Evolutionary conservation across 2,113 vertebrate genomes (phyloP).

Genomic region (Oryzias melastigma): DNA sequence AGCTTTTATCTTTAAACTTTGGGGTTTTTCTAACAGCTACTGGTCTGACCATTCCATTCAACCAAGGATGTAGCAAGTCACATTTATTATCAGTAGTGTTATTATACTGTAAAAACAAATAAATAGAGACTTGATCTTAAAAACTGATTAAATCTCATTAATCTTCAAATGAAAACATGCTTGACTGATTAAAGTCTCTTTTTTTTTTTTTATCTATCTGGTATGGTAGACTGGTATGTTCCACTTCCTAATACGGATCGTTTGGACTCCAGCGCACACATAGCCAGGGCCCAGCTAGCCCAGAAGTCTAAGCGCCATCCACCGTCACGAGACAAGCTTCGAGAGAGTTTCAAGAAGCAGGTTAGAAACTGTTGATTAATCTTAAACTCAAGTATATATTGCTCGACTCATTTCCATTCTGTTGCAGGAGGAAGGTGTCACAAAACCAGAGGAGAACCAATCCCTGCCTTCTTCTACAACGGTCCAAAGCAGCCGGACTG

Average conservation of each 20-base stretch:
- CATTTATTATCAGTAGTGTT: no score
- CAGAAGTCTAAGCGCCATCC: conserved; percentile 87
- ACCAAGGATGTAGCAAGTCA: no score
- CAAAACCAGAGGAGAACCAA: conserved; percentile 58
- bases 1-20: no score
- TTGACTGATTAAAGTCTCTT: conserved; percentile 1
- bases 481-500: conserved; percentile 60
- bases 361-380: conserved; percentile 14
- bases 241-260: conserved; percentile 80
- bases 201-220: background rate
- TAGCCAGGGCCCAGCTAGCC: conserved; percentile 86
- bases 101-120: no score
- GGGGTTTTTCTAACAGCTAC: no score
- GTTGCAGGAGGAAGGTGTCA: conserved; percentile 49
- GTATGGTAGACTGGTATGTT: conserved; percentile 65
- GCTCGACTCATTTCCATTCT: background rate
- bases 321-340: conserved; percentile 85
- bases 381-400: background rate
- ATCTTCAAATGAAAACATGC: background rate
- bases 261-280: conserved; percentile 86
- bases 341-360: conserved; percentile 76
- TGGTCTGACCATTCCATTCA: no score
- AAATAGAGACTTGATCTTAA: no score
- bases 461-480: conserved; percentile 30
- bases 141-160: no score